phyloP scores from a whole-genome alignment of 2,888 invertebrate genomes.

The Eristalinus sepulchralis region DNA sequence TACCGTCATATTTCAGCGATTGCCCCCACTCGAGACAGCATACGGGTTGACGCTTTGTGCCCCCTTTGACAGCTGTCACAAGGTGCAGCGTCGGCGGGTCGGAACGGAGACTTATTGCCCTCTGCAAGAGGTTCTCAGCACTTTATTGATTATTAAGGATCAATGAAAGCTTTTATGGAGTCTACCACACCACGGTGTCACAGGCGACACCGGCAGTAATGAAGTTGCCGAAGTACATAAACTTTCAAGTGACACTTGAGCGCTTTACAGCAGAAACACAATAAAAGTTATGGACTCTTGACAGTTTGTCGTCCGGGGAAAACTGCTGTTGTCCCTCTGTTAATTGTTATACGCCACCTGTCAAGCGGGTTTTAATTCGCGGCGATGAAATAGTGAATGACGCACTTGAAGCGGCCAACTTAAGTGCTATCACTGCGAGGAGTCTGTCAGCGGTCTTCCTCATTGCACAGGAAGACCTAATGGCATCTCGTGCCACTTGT shows the following conservation, averaged over 20 bases:
- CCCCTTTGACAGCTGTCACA: background rate
- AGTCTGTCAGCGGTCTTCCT: background rate
- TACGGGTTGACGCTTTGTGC: background rate
- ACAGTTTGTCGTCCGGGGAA: background rate
- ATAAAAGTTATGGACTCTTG: conserved; percentile 13
- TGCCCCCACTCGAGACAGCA: too few relatives aligned
- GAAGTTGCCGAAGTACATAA: conserved; percentile 11
- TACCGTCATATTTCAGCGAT: conserved; percentile 1
- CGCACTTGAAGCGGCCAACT: background rate
- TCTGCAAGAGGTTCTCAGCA: background rate
- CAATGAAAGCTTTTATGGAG: conserved; percentile 31
- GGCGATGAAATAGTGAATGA: background rate
- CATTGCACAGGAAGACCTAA: background rate
- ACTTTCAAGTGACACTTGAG: conserved; percentile 33
- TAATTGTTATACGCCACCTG: conserved; percentile 7
- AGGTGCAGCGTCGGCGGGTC: background rate
- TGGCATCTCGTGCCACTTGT: background rate
- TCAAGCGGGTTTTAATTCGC: background rate
- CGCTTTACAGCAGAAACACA: conserved; percentile 16
- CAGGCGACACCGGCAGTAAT: conserved; percentile 14
- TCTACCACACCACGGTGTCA: background rate
- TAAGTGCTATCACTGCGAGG: background rate
- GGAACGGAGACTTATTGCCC: too few relatives aligned
- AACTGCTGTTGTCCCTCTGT: background rate
- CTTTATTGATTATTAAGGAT: conserved; percentile 51